These are phyloP conservation scores for Notothenia coriiceps DNA, from an alignment of 2,113 vertebrate species.

Conservation along the genomic window DNA sequence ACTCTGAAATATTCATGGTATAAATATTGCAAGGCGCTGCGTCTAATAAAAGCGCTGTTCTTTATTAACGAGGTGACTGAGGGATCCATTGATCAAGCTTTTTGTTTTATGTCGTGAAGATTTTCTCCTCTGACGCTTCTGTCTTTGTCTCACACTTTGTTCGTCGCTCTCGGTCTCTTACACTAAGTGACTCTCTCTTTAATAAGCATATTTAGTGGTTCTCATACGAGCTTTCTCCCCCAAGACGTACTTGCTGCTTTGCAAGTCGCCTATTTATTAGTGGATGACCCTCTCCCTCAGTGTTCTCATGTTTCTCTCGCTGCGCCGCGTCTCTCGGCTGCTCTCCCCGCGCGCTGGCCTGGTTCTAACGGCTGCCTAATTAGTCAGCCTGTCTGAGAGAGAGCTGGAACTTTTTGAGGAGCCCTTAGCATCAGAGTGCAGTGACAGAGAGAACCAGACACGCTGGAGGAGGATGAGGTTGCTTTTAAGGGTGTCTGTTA, in stretches of 20 bases:
- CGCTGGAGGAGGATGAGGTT: constrained; percentile 12
- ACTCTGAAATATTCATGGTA: constrained; percentile 86
- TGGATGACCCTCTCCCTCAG: constrained; percentile 33
- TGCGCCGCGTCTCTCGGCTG: not conserved
- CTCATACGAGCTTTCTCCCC: constrained; percentile 24
- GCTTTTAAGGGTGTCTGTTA: constrained; percentile 13
- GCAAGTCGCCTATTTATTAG: constrained; percentile 49
- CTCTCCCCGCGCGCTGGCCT: not conserved
- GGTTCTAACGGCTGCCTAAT: constrained; percentile 68
- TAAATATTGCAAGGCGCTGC: constrained; percentile 84
- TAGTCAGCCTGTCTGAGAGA: constrained; percentile 58
- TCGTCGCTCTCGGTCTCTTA: not conserved
- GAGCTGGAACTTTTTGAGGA: constrained; percentile 54
- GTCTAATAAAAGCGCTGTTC: constrained; percentile 85
- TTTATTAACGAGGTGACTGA: constrained; percentile 85
- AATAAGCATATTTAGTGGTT: constrained; percentile 47
- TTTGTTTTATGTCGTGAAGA: constrained; percentile 81
- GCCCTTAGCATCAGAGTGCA: constrained; percentile 43
- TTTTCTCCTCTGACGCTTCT: constrained; percentile 48
- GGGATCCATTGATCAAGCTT: constrained; percentile 83
- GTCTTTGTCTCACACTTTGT: constrained; percentile 48
- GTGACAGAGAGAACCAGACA: constrained; percentile 19
- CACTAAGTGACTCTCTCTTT: constrained; percentile 24
- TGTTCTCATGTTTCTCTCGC: constrained; percentile 49
- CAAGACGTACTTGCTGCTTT: constrained; percentile 18